Evolutionary conservation across 2,797 vertebrate genomes (phyloP), one percentile per base, ranked within the genome.

Genomic region (Emys orbicularis): DNA sequence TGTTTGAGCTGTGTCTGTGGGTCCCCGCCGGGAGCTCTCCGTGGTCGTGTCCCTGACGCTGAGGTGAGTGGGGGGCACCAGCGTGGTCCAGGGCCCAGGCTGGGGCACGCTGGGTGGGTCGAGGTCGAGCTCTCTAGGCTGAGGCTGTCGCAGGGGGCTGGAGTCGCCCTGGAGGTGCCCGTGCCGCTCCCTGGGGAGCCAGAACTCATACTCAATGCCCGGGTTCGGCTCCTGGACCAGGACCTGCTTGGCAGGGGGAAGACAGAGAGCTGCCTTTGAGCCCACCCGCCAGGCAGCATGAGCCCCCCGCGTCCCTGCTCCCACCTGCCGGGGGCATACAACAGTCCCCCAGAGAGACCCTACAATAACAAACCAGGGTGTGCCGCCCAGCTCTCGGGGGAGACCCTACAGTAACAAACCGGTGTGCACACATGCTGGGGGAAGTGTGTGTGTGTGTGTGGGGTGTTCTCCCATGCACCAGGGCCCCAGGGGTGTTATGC

Each of bases 151-250:
- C 89, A 97, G 90, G n/a, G 97, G 77, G 86, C 97, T 97, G 84
- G 95, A 25, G 16, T 95, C 86, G 0, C 83, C 86, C 10, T 93
- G 97, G 8, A 87, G 11, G 0, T 41, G 92, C 90, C 92, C 95
- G 2, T 96, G 96, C 41, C 12, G 97, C 19, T 97, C 96, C 0
- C 53, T 97, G 8, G 98, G 98, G 52, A 98, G 92, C 98, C 98
- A 98, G 95, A 98, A 98, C 94, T 98, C 98, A 4, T 98, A 99
- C 79, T 98, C 97, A n/a, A 98, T 97, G 87, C 98, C 97, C 0
- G 98, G 97, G 86, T 98, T 98, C 93, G 97, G 97, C 90, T 98
- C 98, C 92, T 96, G 98, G 91, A 98, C 97, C 74, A 98, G 97
- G 86, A 98, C 97, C 98, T 98, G 89, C 0, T 0, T 3, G 1